Percentiles rank a stretch among this genome's conserved stretches.
Evolutionary conservation across 1,140 invertebrate species (phyloP).

Genomic region (Lepidurus packardi): DNA sequence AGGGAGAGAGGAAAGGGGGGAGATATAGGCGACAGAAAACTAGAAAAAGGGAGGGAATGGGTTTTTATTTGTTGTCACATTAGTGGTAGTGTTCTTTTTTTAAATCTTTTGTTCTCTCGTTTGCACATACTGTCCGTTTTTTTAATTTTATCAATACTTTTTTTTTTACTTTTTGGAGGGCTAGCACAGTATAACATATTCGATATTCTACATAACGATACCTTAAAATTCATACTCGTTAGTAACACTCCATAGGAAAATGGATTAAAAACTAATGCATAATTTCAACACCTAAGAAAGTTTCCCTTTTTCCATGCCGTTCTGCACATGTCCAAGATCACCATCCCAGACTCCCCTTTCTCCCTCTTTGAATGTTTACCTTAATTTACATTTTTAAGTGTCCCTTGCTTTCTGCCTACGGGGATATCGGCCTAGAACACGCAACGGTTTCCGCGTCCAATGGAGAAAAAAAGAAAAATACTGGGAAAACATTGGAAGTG

Average conservation of each 20-base stretch:
- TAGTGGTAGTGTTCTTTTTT: neutral
- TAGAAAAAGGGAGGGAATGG: constrained; percentile 15
- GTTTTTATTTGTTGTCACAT: neutral
- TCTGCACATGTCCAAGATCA: constrained; percentile 27
- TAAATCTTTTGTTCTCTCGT: neutral
- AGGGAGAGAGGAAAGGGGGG: neutral
- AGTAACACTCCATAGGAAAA: constrained; percentile 41
- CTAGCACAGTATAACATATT: constrained; percentile 10
- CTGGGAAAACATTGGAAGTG: constrained; percentile 29
- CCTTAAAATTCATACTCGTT: constrained; percentile 19
- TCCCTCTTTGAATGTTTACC: neutral
- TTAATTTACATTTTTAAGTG: neutral
- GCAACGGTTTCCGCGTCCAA: neutral
- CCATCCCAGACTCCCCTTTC: neutral
- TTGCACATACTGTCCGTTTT: neutral
- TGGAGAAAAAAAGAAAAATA: neutral
- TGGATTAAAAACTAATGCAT: constrained; percentile 40
- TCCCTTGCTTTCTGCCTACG: neutral
- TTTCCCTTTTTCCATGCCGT: constrained; percentile 38
- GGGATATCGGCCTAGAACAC: neutral
- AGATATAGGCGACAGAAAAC: neutral
- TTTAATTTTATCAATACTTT: neutral
- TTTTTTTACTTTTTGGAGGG: constrained; percentile 5
- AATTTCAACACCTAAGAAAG: constrained; percentile 39
- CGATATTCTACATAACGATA: neutral